phyloP scores from a whole-genome alignment of 2,113 vertebrate species.

The Helogale parvula region DNA sequence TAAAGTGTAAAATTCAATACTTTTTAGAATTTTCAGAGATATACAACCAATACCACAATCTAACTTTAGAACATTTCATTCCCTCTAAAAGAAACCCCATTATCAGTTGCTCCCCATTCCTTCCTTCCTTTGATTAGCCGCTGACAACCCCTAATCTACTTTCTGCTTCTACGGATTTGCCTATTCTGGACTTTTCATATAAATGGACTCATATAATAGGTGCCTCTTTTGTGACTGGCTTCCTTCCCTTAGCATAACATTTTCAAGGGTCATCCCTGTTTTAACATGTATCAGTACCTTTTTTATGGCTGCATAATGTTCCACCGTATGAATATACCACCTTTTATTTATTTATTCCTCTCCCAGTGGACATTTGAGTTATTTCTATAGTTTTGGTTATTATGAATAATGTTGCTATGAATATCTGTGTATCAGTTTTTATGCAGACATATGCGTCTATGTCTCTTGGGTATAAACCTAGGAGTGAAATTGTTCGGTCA shows the following conservation, averaged over 20 bases:
- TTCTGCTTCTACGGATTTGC: neutral
- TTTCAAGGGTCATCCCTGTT: neutral
- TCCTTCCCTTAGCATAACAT: neutral
- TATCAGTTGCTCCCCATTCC: neutral
- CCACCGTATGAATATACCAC: neutral
- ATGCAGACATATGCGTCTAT: neutral
- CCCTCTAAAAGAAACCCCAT: neutral
- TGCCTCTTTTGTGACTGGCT: neutral
- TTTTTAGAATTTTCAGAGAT: neutral
- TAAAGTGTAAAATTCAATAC: neutral
- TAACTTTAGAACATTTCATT: neutral
- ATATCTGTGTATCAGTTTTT: neutral
- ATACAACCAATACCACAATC: neutral
- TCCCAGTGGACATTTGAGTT: neutral
- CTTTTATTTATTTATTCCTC: neutral
- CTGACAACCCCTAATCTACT: neutral
- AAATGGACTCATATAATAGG: neutral
- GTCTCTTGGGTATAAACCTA: neutral
- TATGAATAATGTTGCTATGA: neutral
- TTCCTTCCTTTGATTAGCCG: neutral
- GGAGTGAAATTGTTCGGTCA: neutral
- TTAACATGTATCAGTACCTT: neutral
- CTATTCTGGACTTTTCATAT: neutral
- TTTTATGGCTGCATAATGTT: neutral
- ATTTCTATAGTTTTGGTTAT: neutral